Evolutionary conservation across 2,888 invertebrate species (phyloP).

Genomic region (Eumerus sabulonum): DNA sequence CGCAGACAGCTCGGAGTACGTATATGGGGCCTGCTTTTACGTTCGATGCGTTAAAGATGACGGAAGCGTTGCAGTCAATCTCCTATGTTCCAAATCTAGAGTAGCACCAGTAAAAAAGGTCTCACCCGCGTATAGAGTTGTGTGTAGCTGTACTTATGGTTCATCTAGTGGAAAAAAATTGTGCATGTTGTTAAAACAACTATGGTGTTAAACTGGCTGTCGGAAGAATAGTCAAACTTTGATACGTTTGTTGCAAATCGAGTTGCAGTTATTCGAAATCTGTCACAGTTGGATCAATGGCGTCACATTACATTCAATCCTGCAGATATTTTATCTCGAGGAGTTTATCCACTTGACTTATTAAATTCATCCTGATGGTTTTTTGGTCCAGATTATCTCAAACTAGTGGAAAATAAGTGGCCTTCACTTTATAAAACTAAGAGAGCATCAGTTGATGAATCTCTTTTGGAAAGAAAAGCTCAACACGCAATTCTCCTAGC

Average conservation of each 20-base stretch:
- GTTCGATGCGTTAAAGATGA: no score
- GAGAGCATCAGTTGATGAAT: not conserved
- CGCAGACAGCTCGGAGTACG: no score
- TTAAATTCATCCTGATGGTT: not conserved
- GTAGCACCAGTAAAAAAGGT: no score
- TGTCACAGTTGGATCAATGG: conserved; percentile 1
- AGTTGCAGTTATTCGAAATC: not conserved
- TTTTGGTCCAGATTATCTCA: not conserved
- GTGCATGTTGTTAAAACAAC: no score
- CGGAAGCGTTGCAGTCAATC: no score
- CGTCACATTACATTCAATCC: not conserved
- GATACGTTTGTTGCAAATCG: conserved; percentile 1
- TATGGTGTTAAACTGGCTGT: not conserved
- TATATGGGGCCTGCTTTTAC: no score
- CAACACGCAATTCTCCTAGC: not conserved
- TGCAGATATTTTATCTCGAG: conserved; percentile 1
- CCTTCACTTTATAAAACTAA: not conserved
- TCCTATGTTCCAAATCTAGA: no score
- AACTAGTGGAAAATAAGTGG: not conserved
- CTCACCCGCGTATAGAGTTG: no score
- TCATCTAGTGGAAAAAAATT: no score
- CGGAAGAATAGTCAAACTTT: not conserved
- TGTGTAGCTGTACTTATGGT: no score
- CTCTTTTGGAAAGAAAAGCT: not conserved
- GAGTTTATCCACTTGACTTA: not conserved